phyloP scores from a whole-genome alignment of 2,888 invertebrate species.

The Drosophila nigricruria region DNA sequence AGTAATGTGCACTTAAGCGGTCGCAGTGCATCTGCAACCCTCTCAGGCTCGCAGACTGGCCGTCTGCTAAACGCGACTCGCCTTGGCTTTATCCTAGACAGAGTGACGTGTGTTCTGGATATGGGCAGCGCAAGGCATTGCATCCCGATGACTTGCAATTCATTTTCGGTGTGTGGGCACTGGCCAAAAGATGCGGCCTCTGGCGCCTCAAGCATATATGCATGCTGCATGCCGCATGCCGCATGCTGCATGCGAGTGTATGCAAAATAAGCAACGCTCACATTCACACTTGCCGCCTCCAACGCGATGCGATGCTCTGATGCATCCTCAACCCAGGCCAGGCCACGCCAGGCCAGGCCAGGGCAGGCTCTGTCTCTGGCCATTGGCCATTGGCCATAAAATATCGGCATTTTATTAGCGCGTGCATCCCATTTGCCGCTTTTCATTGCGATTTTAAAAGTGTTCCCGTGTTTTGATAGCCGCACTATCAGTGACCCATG shows the following conservation, averaged over 20 bases:
- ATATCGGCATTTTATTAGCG: constrained; percentile 82
- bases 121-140: constrained; percentile 56
- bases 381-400: constrained; percentile 67
- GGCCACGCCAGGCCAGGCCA: background rate
- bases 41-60: constrained; percentile 23
- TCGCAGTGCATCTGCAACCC: constrained; percentile 60
- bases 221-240: constrained; percentile 19
- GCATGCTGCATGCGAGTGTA: constrained; percentile 34
- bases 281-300: constrained; percentile 76
- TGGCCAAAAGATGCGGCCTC: constrained; percentile 36
- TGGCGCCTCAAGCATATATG: constrained; percentile 34
- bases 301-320: constrained; percentile 23
- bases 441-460: constrained; percentile 83
- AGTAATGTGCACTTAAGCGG: constrained; percentile 80
- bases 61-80: constrained; percentile 17
- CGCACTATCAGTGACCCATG: constrained; percentile 83
- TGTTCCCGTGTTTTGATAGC: constrained; percentile 83
- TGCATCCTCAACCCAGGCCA: constrained; percentile 16
- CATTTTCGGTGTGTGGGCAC: constrained; percentile 78
- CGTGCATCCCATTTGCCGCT: constrained; percentile 82
- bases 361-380: constrained; percentile 1
- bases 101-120: constrained; percentile 81
- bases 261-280: constrained; percentile 60
- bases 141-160: constrained; percentile 77
- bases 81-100: constrained; percentile 74